These are phyloP conservation scores for Xestia c-nigrum DNA, from an alignment of 2,888 invertebrate genomes.

Conservation along the genomic window DNA sequence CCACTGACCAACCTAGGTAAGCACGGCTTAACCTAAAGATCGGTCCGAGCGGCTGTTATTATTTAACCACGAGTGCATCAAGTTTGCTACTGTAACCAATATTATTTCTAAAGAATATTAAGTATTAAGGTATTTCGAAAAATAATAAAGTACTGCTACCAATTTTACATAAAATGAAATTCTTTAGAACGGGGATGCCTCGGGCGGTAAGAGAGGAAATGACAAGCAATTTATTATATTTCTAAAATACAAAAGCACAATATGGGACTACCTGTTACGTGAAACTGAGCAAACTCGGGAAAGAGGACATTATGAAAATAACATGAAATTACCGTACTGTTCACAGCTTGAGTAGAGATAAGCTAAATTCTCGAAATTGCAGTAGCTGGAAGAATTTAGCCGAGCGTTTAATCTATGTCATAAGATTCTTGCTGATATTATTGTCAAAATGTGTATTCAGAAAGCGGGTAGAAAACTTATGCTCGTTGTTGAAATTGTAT, in stretches of 20 bases:
- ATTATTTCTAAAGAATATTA: background rate
- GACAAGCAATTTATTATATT: constrained; percentile 45
- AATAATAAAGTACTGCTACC: constrained; percentile 13
- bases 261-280: background rate
- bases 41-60: too few relatives aligned
- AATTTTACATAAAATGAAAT: constrained; percentile 30
- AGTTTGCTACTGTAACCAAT: background rate
- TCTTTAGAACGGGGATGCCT: constrained; percentile 11
- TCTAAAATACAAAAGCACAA: constrained; percentile 32
- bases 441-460: background rate
- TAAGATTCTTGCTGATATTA: background rate
- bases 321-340: background rate
- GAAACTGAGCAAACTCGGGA: constrained; percentile 6
- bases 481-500: background rate
- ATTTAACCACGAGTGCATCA: too few relatives aligned
- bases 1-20: too few relatives aligned
- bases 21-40: too few relatives aligned
- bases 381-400: background rate
- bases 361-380: background rate
- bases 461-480: background rate
- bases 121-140: constrained; percentile 9
- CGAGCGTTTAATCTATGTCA: background rate
- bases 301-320: background rate
- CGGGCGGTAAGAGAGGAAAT: constrained; percentile 19
- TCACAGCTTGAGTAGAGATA: background rate